Base-by-base conservation (phyloP, 2,113 vertebrate species). In the Tragelaphus buxtoni region DNA sequence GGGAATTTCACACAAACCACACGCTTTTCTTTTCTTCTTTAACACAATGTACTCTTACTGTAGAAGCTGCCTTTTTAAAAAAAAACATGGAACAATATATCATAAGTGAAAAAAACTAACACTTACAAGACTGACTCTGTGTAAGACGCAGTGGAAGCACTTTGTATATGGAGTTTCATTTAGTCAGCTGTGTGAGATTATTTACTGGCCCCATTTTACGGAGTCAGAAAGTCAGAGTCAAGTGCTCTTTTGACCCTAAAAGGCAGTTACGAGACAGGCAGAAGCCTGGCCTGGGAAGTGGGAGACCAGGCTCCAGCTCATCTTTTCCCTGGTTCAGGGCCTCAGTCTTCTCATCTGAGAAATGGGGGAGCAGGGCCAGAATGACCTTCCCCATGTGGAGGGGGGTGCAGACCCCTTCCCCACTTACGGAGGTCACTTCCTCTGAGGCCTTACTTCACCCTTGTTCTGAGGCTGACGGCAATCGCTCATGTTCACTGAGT, bases 121-220 rank as follows among this genome's bases (percentile, higher is more conserved):
- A 12, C n/a, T n/a, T n/a, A n/a, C 1, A 76, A 69, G 55, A 35
- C 79, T 83, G 28, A 10, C n/a, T 79, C 35, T 35, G 32, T 3
- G 47, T 10, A 72, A 58, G 56, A 30, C 5, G 0, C 10, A 2
- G 42, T 9, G 69, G 76, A 42, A 49, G 42, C 1, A 0, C 24
- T 91, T 45, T 20, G 39, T 18, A 1, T 16, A 16, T 56, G 39
- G 26, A 81, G 1, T 32, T 10, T 65, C 24, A 26, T n/a, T 32
- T 2, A 24, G 4, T 17, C 26, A 20, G 12, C 28, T 4, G 9
- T 5, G 5, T 13, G 28, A 72, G 45, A 83, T 39, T 4, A 8
- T 39, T 32, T 22, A 79, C n/a, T 56, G 86, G 56, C 32, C 39
- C 76, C 35, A 28, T 56, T 72, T 56, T 55, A 72, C 18, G 56